phyloP scores from a whole-genome alignment of 1,140 invertebrate species.

The Drosophila busckii region DNA sequence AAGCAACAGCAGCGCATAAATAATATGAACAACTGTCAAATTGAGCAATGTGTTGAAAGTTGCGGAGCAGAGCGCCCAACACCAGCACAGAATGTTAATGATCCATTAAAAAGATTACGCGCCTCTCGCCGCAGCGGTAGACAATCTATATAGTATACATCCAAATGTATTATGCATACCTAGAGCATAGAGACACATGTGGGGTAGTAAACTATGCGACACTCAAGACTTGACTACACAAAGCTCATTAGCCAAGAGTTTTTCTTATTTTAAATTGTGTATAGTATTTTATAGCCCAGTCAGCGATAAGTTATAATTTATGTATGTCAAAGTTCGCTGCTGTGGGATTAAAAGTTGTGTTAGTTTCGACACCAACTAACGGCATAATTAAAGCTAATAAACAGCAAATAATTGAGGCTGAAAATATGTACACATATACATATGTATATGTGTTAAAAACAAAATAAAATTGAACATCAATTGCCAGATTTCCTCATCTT shows the following conservation, averaged over 20 bases:
- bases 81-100: slow-evolving; percentile 64
- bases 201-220: too few species aligned
- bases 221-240: too few species aligned
- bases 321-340: slow-evolving; percentile 40
- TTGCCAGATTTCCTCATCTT: neutral
- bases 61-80: slow-evolving; percentile 6
- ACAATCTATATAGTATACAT: too few species aligned
- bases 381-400: slow-evolving; percentile 49
- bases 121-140: slow-evolving; percentile 43
- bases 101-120: slow-evolving; percentile 74
- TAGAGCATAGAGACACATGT: neutral
- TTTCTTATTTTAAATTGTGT: too few species aligned
- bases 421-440: neutral
- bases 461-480: neutral
- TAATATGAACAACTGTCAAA: slow-evolving; percentile 24
- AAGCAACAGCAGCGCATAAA: slow-evolving; percentile 15
- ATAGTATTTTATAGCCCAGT: too few species aligned
- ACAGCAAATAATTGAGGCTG: slow-evolving; percentile 5
- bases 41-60: slow-evolving; percentile 38
- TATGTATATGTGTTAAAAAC: neutral
- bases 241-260: too few species aligned
- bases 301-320: too few species aligned
- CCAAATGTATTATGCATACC: slow-evolving; percentile 26
- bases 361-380: slow-evolving; percentile 30
- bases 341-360: slow-evolving; percentile 44